A percentile compares a stretch with the other conserved stretches of the same genome.
Conservation (phyloP, 2,888 invertebrate species). For the Trilocha varians region DNA sequence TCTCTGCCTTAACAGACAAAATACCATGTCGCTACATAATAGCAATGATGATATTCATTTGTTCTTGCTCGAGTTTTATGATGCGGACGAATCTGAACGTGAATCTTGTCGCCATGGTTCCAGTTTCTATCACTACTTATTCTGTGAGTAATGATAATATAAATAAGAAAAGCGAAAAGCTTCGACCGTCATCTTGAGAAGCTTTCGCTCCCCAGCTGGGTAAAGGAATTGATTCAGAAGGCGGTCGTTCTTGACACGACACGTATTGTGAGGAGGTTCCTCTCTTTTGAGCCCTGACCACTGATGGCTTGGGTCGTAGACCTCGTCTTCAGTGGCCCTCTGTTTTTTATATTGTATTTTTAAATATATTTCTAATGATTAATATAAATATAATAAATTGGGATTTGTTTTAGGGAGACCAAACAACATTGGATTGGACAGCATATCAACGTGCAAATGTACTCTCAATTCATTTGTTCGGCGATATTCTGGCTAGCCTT, state of each 20-base stretch:
- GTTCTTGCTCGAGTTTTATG: slow-evolving; percentile 83
- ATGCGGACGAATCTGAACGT: slow-evolving; percentile 84
- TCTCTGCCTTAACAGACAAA: slow-evolving; percentile 2
- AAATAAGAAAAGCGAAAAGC: too few relatives aligned
- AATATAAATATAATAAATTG: too few relatives aligned
- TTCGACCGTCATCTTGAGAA: too few relatives aligned
- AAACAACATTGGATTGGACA: slow-evolving; percentile 43
- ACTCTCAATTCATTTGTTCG: slow-evolving; percentile 73
- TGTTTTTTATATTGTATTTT: too few relatives aligned
- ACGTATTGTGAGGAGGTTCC: too few relatives aligned
- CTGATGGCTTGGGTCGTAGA: too few relatives aligned
- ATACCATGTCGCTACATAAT: slow-evolving; percentile 9
- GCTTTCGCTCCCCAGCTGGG: too few relatives aligned
- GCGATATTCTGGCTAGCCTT: slow-evolving; percentile 55
- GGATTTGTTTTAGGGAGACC: slow-evolving; percentile 12
- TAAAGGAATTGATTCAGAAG: too few relatives aligned
- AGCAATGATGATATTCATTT: slow-evolving; percentile 82
- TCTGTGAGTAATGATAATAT: slow-evolving; percentile 61
- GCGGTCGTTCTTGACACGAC: too few relatives aligned
- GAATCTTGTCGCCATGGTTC: slow-evolving; percentile 81
- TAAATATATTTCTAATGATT: too few relatives aligned
- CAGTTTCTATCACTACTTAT: slow-evolving; percentile 42
- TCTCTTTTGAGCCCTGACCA: too few relatives aligned
- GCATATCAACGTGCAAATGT: slow-evolving; percentile 64
- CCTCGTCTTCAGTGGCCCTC: too few relatives aligned